Conservation (phyloP, 2,797 vertebrate genomes). For the Anas bernieri region DNA sequence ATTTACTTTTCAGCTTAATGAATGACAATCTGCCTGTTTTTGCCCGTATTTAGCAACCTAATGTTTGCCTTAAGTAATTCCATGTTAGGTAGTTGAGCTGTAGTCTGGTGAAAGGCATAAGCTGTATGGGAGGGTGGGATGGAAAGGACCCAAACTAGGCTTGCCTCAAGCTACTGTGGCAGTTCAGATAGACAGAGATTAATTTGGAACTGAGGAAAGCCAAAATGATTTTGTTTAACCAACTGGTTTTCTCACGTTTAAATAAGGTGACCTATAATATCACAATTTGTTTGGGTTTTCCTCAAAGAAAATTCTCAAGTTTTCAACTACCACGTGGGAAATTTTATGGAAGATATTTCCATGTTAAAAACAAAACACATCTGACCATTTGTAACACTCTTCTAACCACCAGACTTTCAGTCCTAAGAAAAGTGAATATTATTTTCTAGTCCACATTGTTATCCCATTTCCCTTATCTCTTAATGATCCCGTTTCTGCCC, state of each 20-base stretch:
- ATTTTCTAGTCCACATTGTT: neutral
- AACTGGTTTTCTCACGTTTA: conserved; percentile 14
- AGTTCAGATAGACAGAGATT: neutral
- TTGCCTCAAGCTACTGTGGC: conserved; percentile 21
- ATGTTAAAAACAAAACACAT: neutral
- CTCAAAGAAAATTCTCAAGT: neutral
- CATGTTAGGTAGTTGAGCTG: neutral
- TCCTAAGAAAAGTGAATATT: neutral
- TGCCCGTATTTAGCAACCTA: neutral
- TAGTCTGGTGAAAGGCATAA: conserved; percentile 24
- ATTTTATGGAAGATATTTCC: conserved; percentile 31
- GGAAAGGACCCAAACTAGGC: conserved; percentile 43
- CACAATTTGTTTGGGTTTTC: conserved; percentile 52
- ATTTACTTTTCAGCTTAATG: neutral
- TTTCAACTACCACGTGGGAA: neutral
- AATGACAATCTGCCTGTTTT: neutral
- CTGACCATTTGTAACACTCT: neutral
- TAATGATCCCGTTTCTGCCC: neutral
- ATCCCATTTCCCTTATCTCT: neutral
- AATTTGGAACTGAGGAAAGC: conserved; percentile 28
- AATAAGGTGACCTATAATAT: neutral
- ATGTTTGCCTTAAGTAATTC: conserved; percentile 23
- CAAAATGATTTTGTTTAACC: conserved; percentile 38
- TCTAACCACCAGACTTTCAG: neutral
- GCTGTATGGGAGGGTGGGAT: conserved; percentile 8